Evolutionary conservation across 2,888 invertebrate species (phyloP), one percentile per base, ranked within the genome.

Genomic region (Crocallis elinguaria): DNA sequence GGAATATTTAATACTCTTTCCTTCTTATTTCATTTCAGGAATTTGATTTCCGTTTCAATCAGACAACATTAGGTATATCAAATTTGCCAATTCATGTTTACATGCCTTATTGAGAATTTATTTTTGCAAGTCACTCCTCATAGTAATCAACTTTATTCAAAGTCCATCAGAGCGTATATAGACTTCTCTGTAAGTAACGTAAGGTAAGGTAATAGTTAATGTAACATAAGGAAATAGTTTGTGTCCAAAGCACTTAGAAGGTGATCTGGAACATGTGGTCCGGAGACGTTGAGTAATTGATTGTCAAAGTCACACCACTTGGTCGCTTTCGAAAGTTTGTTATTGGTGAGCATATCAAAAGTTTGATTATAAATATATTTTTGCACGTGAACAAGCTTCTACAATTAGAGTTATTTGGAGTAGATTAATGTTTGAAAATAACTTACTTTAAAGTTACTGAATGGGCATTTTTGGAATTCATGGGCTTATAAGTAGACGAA

Each of bases 251-350:
- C 49, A 42, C 51, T 55, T 56, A 35, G 32, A 49, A 51, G 46
- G 54, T 57, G 55, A 60, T 61, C 62, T 45, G 49, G 49, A 54
- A 25, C 39, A 43, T 45, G 55, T 57, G 58, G 46, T 54, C 53
- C 25, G 13, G 16, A 49, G 67, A 63, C 67, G 19, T 49, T 66
- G 67, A 70, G 54, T 68, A 66, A 72, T 68, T 57, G 67, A 62
- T 60, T 53, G 60, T 50, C 56, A 56, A 56, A 57, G 48, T 57
- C 38, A 14, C 38, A 45, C 21, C 14, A 43, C 49, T 51, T 44
- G 30, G 52, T 11, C 16, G 23, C 14, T 8, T n/a, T 17, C n/a
- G 39, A 16, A 11, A 39, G 27, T 39, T 16, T 2, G 6, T 9
- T 39, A 30, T 29, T 29, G 30, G 12, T 8, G 19, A 17, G 16